These are phyloP conservation scores for Anomalospiza imberbis DNA, from an alignment of 2,797 vertebrate genomes.

Conservation along the genomic window DNA sequence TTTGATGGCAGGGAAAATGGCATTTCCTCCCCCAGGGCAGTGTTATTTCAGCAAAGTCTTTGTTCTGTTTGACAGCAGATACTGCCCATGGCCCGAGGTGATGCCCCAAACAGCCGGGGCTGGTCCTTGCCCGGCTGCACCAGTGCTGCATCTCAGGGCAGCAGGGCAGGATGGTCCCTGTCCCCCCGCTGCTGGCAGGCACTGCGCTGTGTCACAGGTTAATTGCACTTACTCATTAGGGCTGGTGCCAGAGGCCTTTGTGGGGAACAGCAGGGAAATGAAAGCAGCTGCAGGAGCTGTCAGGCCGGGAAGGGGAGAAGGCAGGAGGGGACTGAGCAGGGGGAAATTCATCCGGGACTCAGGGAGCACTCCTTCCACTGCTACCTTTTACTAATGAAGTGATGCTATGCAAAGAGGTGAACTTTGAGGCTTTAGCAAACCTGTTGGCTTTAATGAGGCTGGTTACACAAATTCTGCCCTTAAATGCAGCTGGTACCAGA, in stretches of 20 bases:
- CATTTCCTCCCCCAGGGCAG: neutral
- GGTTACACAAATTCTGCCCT: neutral
- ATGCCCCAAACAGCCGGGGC: rapidly evolving
- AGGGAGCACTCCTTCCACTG: neutral
- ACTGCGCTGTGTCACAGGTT: neutral
- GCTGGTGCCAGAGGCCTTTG: neutral
- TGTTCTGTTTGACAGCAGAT: neutral
- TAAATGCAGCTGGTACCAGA: neutral
- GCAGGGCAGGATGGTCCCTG: neutral
- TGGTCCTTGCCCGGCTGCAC: neutral
- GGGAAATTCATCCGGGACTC: neutral
- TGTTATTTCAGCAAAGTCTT: neutral
- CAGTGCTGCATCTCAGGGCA: neutral
- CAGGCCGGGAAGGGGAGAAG: neutral
- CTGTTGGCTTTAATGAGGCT: neutral
- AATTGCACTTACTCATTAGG: neutral
- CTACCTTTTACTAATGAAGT: neutral
- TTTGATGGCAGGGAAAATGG: neutral
- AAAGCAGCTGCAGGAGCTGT: neutral
- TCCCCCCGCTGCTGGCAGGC: rapidly evolving
- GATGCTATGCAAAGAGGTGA: rapidly evolving
- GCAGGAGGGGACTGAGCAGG: rapidly evolving
- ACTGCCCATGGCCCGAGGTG: rapidly evolving
- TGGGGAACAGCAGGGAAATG: neutral
- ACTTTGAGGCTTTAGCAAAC: neutral